Base-by-base conservation (phyloP, 2,888 invertebrate genomes). In the Metalampra italica region DNA sequence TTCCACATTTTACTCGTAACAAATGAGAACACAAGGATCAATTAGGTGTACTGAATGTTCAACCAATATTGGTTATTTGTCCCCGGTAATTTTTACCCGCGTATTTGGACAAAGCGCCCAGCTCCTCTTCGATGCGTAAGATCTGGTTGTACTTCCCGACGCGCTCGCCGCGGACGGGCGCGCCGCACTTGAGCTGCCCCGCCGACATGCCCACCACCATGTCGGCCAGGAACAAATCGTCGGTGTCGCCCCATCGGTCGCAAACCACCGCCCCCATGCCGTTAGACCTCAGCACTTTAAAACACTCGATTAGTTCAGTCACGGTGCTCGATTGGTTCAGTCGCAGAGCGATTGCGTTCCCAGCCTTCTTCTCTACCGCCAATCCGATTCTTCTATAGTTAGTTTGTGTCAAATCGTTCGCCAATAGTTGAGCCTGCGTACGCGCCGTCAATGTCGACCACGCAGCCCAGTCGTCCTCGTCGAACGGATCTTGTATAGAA, bases 71-170 rank as follows among this genome's bases (percentile, higher is more conserved):
- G 5, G 22, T 29, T n/a, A 36, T 1, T 54, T 71, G 69, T 7
- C 94, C 94, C 65, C 98, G 94, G 93, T 97, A 99, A 70, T 94
- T 94, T 78, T 95, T 95, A 54, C 99, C 99, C 50, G 99, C 99
- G 73, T 92, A 99, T 80, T 96, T 96, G 42, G 98, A 98, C 40
- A 90, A 90, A 13, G 93, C 91, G 14, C 99, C 99, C 54, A 99
- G 91, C 78, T 99, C 98, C 77, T 99, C 98, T 85, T 99, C 99
- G 70, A 99, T 99, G 70, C 98, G 94, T 54, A 99, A 91, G 56
- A 99, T 93, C 82, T 99, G 99, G 83, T 99, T 99, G 90, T 99
- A 99, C 78, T 99, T 99, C 53, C 97, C 97, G 66, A 98, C 90
- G 68, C 98, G 94, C 82, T 99, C 99, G 4, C 97, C 95, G 52